These are phyloP conservation scores for Rhadina sibilatrix DNA, from an alignment of 2,113 vertebrate species.

Conservation along the genomic window DNA sequence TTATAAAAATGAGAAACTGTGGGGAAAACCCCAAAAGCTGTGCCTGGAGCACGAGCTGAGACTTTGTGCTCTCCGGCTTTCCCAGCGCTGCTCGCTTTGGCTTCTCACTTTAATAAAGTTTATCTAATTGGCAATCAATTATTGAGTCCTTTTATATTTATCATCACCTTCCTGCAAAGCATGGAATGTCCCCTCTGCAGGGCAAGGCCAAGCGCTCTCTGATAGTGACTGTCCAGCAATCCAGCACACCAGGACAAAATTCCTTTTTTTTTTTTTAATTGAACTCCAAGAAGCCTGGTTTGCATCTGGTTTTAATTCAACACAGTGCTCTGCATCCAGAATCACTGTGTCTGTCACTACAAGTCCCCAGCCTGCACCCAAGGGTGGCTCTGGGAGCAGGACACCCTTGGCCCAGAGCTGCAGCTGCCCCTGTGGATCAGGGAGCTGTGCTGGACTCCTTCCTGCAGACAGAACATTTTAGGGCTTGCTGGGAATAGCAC, in stretches of 20 bases:
- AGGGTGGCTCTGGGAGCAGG: not conserved
- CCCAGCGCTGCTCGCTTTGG: no score
- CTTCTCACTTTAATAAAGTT: no score
- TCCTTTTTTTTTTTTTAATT: rapidly evolving
- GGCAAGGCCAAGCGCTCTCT: not conserved
- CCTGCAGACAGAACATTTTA: not conserved
- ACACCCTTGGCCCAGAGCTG: not conserved
- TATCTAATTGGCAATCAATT: no score
- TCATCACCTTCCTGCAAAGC: not conserved
- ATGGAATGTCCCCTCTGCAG: not conserved
- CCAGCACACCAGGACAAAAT: not conserved
- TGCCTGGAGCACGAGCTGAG: no score
- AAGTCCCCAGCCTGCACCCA: not conserved
- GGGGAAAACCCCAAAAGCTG: no score
- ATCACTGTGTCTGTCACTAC: not conserved
- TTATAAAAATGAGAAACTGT: no score
- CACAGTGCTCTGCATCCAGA: not conserved
- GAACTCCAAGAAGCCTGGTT: not conserved
- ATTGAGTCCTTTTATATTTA: no score
- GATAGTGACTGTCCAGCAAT: not conserved
- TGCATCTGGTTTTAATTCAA: not conserved
- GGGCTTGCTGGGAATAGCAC: not conserved
- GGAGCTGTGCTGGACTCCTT: not conserved
- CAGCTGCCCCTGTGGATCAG: rapidly evolving
- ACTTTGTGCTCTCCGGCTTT: no score